Evolutionary conservation across 2,888 invertebrate species (phyloP).

Genomic region (Hirtodrosophila histrioides): DNA sequence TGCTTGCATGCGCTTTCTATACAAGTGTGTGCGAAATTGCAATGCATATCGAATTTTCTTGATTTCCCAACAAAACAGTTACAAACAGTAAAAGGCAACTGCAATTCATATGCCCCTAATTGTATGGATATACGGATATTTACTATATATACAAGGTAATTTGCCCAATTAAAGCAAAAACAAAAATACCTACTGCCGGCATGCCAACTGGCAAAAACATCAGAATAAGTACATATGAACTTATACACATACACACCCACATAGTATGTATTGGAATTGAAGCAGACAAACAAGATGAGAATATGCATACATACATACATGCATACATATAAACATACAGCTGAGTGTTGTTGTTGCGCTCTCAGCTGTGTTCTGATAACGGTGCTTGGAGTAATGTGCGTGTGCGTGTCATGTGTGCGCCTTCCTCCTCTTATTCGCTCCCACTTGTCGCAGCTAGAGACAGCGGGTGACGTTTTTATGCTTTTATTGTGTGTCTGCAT

Average conservation of each 20-base stretch:
- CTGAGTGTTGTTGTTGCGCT: slow-evolving; percentile 24
- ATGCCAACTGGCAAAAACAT: neutral
- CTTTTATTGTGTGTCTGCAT: slow-evolving; percentile 6
- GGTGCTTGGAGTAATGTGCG: slow-evolving; percentile 41
- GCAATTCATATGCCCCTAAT: slow-evolving; percentile 8
- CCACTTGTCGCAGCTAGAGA: neutral
- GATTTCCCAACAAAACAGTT: slow-evolving; percentile 55
- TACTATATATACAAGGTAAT: slow-evolving; percentile 51
- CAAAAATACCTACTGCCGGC: slow-evolving; percentile 28
- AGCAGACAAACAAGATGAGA: slow-evolving; percentile 20
- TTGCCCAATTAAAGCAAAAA: neutral
- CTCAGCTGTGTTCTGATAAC: slow-evolving; percentile 60
- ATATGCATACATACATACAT: slow-evolving; percentile 5
- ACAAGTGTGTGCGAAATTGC: slow-evolving; percentile 55
- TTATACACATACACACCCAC: slow-evolving; percentile 3
- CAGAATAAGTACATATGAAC: slow-evolving; percentile 28
- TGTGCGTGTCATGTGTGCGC: slow-evolving; percentile 1
- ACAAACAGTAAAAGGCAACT: slow-evolving; percentile 19
- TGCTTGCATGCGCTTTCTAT: slow-evolving; percentile 13
- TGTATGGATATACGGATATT: slow-evolving; percentile 51
- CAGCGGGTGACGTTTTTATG: slow-evolving; percentile 3
- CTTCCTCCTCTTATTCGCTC: neutral
- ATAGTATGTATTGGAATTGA: slow-evolving; percentile 16
- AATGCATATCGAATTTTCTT: slow-evolving; percentile 68
- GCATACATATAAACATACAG: slow-evolving; percentile 13